A percentile compares a stretch with the other conserved stretches of the same genome.
These are phyloP conservation scores for Drosophila sp. DNA, from an alignment of 1,140 invertebrate species.

Conservation along the genomic window DNA sequence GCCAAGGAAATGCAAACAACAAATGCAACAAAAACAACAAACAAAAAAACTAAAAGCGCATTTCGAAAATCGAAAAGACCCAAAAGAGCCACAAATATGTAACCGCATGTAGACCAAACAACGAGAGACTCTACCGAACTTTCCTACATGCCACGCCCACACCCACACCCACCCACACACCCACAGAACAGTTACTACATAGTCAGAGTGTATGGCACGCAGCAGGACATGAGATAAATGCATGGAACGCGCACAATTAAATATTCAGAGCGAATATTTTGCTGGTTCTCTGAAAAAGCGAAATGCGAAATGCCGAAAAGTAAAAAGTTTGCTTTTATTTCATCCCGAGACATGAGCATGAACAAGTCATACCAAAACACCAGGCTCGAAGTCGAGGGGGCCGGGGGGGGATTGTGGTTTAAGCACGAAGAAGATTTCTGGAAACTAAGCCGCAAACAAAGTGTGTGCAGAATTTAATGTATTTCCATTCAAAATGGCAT, in stretches of 20 bases:
- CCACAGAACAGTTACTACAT: background rate
- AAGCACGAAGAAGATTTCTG: too few species aligned
- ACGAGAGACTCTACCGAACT: slow-evolving; percentile 39
- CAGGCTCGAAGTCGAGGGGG: too few species aligned
- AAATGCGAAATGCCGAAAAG: slow-evolving; percentile 44
- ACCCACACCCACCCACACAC: slow-evolving; percentile 12
- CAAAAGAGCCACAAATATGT: slow-evolving; percentile 68
- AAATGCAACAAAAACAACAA: slow-evolving; percentile 12
- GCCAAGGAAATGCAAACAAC: slow-evolving; percentile 68
- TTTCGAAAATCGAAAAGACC: slow-evolving; percentile 74
- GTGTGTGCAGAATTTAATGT: too few species aligned
- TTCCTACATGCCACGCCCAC: background rate
- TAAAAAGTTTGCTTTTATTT: slow-evolving; percentile 43
- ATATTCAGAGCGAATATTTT: slow-evolving; percentile 77
- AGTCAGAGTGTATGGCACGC: slow-evolving; percentile 14
- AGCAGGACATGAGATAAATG: slow-evolving; percentile 54
- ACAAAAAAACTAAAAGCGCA: slow-evolving; percentile 61
- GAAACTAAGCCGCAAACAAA: too few species aligned
- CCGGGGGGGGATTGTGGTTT: too few species aligned
- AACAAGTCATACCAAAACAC: slow-evolving; percentile 1
- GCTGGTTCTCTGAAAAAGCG: slow-evolving; percentile 16
- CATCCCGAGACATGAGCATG: background rate
- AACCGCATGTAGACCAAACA: slow-evolving; percentile 58
- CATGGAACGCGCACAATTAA: slow-evolving; percentile 72
- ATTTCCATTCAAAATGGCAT: too few species aligned